Conservation (phyloP, 2,797 vertebrate genomes). For the Crenuchus spilurus region DNA sequence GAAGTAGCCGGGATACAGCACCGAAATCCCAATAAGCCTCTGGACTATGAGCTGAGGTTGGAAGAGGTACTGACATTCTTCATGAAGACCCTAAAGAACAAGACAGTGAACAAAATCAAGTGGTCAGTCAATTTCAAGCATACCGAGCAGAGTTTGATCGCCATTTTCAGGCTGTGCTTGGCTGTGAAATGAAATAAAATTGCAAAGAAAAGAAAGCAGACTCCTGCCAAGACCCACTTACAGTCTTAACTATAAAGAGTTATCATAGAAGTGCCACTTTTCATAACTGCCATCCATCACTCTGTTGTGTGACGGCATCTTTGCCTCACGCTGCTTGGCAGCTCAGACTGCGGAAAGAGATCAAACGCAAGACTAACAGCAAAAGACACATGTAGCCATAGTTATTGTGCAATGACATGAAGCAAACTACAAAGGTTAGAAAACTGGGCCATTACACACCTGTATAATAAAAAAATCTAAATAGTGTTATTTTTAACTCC, state of each 20-base stretch:
- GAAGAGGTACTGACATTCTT: conserved; percentile 98
- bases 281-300: conserved; percentile 21
- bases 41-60: conserved; percentile 98
- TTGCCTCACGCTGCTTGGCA: conserved; percentile 30
- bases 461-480: not conserved
- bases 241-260: conserved; percentile 35
- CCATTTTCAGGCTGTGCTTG: not conserved
- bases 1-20: conserved; percentile 90
- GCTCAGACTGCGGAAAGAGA: conserved; percentile 27
- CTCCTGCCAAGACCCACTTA: conserved; percentile 18
- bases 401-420: conserved; percentile 3
- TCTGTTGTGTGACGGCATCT: conserved; percentile 41
- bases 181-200: conserved; percentile 33
- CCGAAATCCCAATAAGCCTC: conserved; percentile 88
- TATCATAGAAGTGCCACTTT: conserved; percentile 23
- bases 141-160: not conserved
- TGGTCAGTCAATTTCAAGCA: not conserved
- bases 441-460: conserved; percentile 1
- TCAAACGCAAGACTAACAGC: conserved; percentile 16
- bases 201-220: not conserved
- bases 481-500: not conserved
- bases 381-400: conserved; percentile 1
- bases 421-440: not conserved
- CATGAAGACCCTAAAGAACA: conserved; percentile 87
- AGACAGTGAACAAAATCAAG: conserved; percentile 19